These are phyloP conservation scores for Bucco capensis DNA, from an alignment of 2,113 vertebrate species.

Conservation along the genomic window DNA sequence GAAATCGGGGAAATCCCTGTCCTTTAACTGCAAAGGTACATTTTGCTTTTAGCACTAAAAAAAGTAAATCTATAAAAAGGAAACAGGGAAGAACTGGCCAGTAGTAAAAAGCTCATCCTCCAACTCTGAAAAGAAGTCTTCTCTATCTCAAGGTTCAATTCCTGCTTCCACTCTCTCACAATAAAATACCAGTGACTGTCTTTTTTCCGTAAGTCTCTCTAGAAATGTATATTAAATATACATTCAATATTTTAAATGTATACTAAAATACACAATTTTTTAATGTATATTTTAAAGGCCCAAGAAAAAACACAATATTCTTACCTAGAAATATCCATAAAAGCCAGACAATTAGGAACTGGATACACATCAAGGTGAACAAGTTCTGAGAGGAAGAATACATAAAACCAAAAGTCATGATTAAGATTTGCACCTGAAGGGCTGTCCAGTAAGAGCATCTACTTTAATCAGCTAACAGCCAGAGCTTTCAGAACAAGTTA, in stretches of 20 bases:
- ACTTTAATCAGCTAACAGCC: background rate
- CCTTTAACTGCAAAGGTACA: background rate
- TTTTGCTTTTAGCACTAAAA: background rate
- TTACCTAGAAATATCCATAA: slow-evolving; percentile 96
- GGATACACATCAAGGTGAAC: slow-evolving; percentile 88
- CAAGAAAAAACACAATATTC: background rate
- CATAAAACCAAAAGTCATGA: background rate
- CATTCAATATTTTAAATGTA: too few species aligned
- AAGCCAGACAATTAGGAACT: slow-evolving; percentile 86
- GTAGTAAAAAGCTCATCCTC: background rate
- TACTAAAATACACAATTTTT: too few species aligned
- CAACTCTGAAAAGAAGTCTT: background rate
- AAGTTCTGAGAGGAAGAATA: slow-evolving; percentile 78
- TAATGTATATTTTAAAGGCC: background rate
- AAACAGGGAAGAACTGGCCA: background rate
- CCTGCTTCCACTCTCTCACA: background rate
- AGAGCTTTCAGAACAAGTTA: background rate
- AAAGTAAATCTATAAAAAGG: background rate
- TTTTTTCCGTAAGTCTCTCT: too few species aligned
- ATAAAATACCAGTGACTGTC: background rate
- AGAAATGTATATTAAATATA: too few species aligned
- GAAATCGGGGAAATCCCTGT: background rate
- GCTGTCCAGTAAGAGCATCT: background rate
- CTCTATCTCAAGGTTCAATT: background rate
- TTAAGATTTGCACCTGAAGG: background rate